Conservation (phyloP, 2,888 invertebrate genomes). For the Callinectes sapidus region DNA sequence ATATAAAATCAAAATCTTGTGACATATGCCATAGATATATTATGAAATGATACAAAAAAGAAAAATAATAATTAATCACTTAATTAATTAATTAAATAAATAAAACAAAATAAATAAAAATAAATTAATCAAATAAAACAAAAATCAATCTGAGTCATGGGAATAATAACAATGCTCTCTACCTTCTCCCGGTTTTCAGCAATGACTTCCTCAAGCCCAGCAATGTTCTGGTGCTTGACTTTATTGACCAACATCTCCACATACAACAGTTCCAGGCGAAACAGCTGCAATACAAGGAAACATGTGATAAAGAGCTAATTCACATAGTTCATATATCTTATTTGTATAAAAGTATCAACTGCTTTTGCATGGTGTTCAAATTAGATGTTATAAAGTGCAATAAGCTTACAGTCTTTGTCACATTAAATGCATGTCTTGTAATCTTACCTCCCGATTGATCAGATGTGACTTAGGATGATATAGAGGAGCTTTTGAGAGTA, state of each 20-base stretch:
- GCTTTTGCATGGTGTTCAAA: background rate
- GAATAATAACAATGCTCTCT: background rate
- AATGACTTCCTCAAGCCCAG: slow-evolving; percentile 59
- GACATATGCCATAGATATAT: too few relatives aligned
- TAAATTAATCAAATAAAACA: too few relatives aligned
- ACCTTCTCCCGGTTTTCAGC: slow-evolving; percentile 60
- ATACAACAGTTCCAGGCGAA: slow-evolving; percentile 60
- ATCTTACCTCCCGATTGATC: slow-evolving; percentile 66
- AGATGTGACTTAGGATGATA: slow-evolving; percentile 65
- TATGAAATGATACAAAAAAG: too few relatives aligned
- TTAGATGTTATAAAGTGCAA: background rate
- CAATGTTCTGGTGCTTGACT: slow-evolving; percentile 45
- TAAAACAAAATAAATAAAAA: too few relatives aligned
- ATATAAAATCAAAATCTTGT: too few relatives aligned
- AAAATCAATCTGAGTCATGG: too few relatives aligned
- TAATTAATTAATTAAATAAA: too few relatives aligned
- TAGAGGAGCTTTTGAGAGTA: slow-evolving; percentile 64
- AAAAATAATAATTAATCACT: too few relatives aligned
- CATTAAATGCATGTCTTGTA: background rate
- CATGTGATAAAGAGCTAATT: background rate
- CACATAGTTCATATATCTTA: background rate
- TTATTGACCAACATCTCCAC: slow-evolving; percentile 55
- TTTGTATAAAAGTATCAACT: background rate
- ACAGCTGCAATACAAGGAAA: slow-evolving; percentile 49
- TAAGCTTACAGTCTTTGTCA: background rate